A percentile compares a stretch with the other conserved stretches of the same genome.
Conservation (phyloP, 37 sponge, comb jelly and placozoan genomes). For the Spongia lamella region DNA sequence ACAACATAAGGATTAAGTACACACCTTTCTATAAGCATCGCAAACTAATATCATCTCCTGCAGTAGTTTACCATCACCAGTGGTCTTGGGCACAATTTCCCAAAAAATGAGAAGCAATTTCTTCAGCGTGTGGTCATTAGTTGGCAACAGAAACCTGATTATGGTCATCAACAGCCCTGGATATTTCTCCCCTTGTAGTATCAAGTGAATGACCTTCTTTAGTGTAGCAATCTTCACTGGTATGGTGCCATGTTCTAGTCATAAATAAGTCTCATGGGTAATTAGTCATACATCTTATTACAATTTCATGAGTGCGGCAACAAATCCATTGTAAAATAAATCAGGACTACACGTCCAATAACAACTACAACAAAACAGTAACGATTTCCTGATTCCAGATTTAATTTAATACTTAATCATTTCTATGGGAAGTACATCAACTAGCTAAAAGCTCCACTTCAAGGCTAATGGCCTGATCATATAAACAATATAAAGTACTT, state of each 20-base stretch:
- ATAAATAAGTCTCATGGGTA: background rate
- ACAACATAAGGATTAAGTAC: constrained; percentile 10
- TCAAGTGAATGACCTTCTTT: constrained; percentile 92
- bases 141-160: constrained; percentile 91
- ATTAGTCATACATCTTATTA: no score
- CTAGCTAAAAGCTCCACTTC: no score
- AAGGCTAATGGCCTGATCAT: no score
- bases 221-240: constrained; percentile 70
- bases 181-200: constrained; percentile 91
- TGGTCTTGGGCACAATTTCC: constrained; percentile 98
- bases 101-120: constrained; percentile 94
- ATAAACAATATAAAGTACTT: no score
- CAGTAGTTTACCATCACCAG: constrained; percentile 92
- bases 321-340: no score
- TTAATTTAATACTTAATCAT: no score
- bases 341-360: no score
- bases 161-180: constrained; percentile 95
- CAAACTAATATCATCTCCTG: constrained; percentile 99
- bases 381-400: no score
- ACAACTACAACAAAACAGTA: no score
- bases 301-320: no score
- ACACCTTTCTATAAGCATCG: constrained; percentile 93
- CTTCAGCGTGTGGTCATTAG: constrained; percentile 93
- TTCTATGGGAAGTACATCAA: no score
- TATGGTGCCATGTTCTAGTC: constrained; percentile 73